Evolutionary conservation across 2,113 vertebrate genomes (phyloP), one percentile per base, ranked within the genome.

Genomic region (Microcebus jonahi): DNA sequence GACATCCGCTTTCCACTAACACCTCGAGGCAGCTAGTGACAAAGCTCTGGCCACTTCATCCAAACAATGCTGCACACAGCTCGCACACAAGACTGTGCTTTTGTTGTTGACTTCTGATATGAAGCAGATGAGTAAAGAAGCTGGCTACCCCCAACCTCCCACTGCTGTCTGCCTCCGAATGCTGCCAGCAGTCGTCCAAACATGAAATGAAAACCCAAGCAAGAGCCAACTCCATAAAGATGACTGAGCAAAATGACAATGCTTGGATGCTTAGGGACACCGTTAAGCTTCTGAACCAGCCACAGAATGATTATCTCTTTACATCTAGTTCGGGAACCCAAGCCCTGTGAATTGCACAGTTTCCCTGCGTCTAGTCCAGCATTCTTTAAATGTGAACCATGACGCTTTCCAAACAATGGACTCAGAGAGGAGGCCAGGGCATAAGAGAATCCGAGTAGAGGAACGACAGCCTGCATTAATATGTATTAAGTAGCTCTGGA

Each of bases 391-490:
- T 27, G 53, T 18, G 20, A 92, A 73, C 67, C 7, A 80, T 3
- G 90, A 88, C 9, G 0, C 27, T 81, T 88, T 81, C 36, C 7
- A 65, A 82, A 70, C 23, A 57, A 1, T 17, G 18, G 25, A 45
- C 9, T 85, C 11, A 29, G 25, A 65, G 25, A 70, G 12, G 2
- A 71, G 2, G 18, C 5, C 27, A 39, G 5, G 13, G 50, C 15
- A 45, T 18, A 82, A 20, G n/a, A 27, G 1, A 4, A 25, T 70
- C 25, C 34, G 12, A 0, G 0, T 4, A 42, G 21, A 39, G 45
- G 11, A 42, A 29, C 25, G 45, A 27, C 10, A 57, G 5, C 3
- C 31, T 2, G 8, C 1, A 3, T 6, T 13, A 25, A 23, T 6
- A 20, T n/a, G 71, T 5, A 31, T 18, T 45, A 59, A 5, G 29